A percentile compares a stretch with the other conserved stretches of the same genome.
phyloP scores from a whole-genome alignment of 2,113 vertebrate species.

The Heterocephalus glaber region DNA sequence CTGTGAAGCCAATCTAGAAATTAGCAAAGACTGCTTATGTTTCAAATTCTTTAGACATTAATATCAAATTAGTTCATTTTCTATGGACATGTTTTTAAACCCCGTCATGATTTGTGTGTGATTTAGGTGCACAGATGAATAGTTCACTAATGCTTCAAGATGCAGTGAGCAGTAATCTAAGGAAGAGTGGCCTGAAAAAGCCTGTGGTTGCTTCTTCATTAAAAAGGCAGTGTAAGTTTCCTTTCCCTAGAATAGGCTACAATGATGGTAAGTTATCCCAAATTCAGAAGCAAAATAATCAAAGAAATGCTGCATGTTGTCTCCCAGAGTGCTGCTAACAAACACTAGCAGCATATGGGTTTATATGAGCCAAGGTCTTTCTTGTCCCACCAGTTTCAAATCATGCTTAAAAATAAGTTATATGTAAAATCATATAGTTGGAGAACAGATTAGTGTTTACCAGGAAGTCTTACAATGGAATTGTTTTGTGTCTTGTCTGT shows the following conservation, averaged over 20 bases:
- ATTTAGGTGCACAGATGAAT: conserved; percentile 75
- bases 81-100: conserved; percentile 9
- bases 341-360: neutral
- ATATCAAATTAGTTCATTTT: neutral
- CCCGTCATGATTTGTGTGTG: conserved; percentile 37
- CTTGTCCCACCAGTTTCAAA: neutral
- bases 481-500: neutral
- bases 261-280: neutral
- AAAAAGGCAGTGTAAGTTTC: conserved; percentile 84
- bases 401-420: conserved; percentile 3
- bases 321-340: neutral
- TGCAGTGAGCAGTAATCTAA: conserved; percentile 63
- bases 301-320: neutral
- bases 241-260: neutral
- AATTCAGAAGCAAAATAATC: neutral
- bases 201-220: conserved; percentile 69
- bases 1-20: conserved; percentile 8
- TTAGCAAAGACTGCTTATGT: conserved; percentile 53
- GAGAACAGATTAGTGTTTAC: neutral
- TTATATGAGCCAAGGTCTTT: neutral
- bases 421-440: neutral
- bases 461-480: neutral
- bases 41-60: conserved; percentile 58
- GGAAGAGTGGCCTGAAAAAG: conserved; percentile 84
- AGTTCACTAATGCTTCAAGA: conserved; percentile 78